Conservation (phyloP, 2,888 invertebrate genomes). For the Eubasilissa splendida region DNA sequence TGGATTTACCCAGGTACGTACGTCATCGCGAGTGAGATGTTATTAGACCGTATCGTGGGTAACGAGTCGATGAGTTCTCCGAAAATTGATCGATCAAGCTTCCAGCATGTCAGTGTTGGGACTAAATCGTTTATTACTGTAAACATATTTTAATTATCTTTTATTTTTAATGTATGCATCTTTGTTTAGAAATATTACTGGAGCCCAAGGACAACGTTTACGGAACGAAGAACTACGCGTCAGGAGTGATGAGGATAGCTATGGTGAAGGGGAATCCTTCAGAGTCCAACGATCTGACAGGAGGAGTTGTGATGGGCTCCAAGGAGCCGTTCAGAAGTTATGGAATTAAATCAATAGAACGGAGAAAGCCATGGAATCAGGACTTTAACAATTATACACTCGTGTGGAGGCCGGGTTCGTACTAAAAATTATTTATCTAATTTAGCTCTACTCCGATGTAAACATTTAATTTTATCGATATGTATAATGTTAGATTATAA, state of each 20-base stretch:
- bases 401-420: slow-evolving; percentile 76
- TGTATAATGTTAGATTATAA: too few species aligned
- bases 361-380: slow-evolving; percentile 70
- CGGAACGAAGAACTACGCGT: slow-evolving; percentile 74
- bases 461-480: too few species aligned
- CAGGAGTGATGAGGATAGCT: slow-evolving; percentile 83
- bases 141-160: not conserved
- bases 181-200: slow-evolving; percentile 74
- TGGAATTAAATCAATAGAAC: slow-evolving; percentile 64
- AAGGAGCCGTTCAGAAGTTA: slow-evolving; percentile 68
- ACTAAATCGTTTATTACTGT: too few species aligned
- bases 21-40: not conserved
- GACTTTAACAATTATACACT: slow-evolving; percentile 80
- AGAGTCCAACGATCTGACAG: slow-evolving; percentile 64
- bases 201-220: slow-evolving; percentile 78
- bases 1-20: slow-evolving; percentile 84
- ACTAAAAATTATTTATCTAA: too few species aligned
- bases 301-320: slow-evolving; percentile 65
- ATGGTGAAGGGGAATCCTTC: slow-evolving; percentile 77
- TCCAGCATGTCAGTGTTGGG: too few species aligned
- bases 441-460: too few species aligned
- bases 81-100: too few species aligned
- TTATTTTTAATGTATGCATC: not conserved
- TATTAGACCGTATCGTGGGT: too few species aligned
- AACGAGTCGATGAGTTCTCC: too few species aligned